Evolutionary conservation across 2,797 vertebrate species (phyloP).

Genomic region (Macropodus opercularis): DNA sequence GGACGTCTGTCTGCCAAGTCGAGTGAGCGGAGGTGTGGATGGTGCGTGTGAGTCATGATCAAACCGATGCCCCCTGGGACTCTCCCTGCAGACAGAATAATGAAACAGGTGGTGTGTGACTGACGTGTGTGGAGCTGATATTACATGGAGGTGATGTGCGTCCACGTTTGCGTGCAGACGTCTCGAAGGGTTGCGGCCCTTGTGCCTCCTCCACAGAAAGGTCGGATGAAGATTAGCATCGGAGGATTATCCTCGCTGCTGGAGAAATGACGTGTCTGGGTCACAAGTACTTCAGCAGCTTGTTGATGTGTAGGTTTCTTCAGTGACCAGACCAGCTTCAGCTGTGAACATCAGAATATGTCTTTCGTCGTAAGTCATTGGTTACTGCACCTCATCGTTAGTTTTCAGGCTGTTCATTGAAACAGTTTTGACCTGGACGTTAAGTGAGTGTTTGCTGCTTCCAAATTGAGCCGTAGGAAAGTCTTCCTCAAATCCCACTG

Average conservation of each 20-base stretch:
- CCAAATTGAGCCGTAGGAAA: constrained; percentile 4
- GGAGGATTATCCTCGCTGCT: constrained; percentile 4
- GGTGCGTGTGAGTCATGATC: constrained; percentile 35
- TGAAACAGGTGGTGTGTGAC: constrained; percentile 43
- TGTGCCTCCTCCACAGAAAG: constrained; percentile 2
- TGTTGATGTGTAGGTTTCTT: constrained; percentile 14
- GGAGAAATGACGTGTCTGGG: neutral
- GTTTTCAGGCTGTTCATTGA: constrained; percentile 8
- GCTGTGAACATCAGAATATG: no score
- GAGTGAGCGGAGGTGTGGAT: constrained; percentile 32
- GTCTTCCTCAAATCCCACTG: constrained; percentile 12
- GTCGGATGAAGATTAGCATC: constrained; percentile 22
- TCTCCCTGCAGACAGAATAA: constrained; percentile 35
- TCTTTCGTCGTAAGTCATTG: no score
- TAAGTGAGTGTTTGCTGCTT: constrained; percentile 18
- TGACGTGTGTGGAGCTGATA: constrained; percentile 29
- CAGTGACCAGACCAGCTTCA: neutral
- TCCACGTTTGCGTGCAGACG: neutral
- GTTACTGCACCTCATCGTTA: no score
- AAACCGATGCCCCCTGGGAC: constrained; percentile 40
- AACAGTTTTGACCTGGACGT: constrained; percentile 31
- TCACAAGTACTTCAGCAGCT: constrained; percentile 1
- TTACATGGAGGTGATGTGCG: constrained; percentile 2
- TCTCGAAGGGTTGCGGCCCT: constrained; percentile 17
- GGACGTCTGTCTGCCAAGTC: constrained; percentile 19